Evolutionary conservation across 35 echinoderm and acorn worm species (phyloP).

Genomic region (Patiria miniata): DNA sequence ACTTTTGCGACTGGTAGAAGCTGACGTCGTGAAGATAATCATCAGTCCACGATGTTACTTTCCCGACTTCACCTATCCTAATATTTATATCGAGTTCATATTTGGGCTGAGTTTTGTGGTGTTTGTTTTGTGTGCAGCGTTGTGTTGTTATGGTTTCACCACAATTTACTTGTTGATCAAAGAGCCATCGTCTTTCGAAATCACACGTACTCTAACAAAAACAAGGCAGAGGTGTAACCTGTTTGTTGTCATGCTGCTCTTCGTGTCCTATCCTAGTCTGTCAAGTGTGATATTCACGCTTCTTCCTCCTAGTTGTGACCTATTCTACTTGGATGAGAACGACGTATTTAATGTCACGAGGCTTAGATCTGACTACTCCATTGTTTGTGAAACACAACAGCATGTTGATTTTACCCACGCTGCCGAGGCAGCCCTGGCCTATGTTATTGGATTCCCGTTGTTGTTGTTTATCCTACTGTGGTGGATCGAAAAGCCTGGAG

Average conservation of each 20-base stretch:
- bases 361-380: slow-evolving; percentile 48
- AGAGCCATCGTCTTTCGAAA: background rate
- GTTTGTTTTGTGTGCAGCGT: background rate
- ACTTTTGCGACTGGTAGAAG: slow-evolving; percentile 19
- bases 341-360: background rate
- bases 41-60: slow-evolving; percentile 34
- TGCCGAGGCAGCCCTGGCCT: slow-evolving; percentile 19
- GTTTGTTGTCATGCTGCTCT: slow-evolving; percentile 30
- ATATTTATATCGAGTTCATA: slow-evolving; percentile 26
- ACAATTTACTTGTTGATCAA: too few species aligned
- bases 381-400: slow-evolving; percentile 20
- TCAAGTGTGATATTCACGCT: slow-evolving; percentile 48
- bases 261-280: slow-evolving; percentile 43
- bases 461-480: too few species aligned
- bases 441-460: slow-evolving; percentile 1
- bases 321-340: slow-evolving; percentile 24
- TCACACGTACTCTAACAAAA: too few species aligned
- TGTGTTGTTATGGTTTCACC: too few species aligned
- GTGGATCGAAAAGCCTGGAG: background rate
- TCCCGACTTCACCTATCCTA: slow-evolving; percentile 7
- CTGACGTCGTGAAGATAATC: slow-evolving; percentile 30
- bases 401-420: background rate
- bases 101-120: slow-evolving; percentile 3
- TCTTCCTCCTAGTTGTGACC: slow-evolving; percentile 28
- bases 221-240: background rate